phyloP scores from a whole-genome alignment of 1,140 invertebrate genomes.

The Caenorhabditis remanei region DNA sequence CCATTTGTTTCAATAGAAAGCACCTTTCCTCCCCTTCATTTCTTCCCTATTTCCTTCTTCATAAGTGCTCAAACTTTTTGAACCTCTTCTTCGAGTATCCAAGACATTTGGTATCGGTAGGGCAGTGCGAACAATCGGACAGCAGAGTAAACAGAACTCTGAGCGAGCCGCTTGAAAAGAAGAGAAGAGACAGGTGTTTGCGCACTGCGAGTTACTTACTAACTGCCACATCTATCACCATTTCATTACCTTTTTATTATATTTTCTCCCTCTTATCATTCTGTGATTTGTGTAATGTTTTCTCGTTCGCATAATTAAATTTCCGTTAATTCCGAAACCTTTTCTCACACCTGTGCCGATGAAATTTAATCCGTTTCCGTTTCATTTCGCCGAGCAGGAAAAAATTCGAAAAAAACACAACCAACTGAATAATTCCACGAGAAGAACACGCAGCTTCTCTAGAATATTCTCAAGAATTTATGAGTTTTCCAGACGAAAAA shows the following conservation, averaged over 20 bases:
- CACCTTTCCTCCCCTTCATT: background rate
- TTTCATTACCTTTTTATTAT: background rate
- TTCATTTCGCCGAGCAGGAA: background rate
- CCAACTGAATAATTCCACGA: background rate
- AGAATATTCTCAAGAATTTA: background rate
- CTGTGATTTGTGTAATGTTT: background rate
- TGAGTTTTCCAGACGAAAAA: background rate
- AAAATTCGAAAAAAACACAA: background rate
- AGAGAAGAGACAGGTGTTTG: conserved; percentile 48
- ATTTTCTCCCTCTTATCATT: conserved; percentile 16
- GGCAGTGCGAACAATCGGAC: conserved; percentile 37
- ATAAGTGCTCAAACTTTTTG: conserved; percentile 14
- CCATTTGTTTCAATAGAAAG: conserved; percentile 43
- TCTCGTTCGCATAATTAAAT: background rate
- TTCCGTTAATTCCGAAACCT: background rate
- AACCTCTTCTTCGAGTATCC: conserved; percentile 38
- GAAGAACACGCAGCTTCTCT: background rate
- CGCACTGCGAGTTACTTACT: conserved; percentile 20
- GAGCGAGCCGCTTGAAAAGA: conserved; percentile 6
- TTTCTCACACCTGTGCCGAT: conserved; percentile 17
- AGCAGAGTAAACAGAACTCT: conserved; percentile 39
- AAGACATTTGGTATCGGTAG: background rate
- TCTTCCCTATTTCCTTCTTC: background rate
- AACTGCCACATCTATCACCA: conserved; percentile 39
- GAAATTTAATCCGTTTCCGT: conserved; percentile 3